These are phyloP conservation scores for Chrysogorgia sp. DNA, from an alignment of 92 coral and sea anemone species.

Conservation along the genomic window DNA sequence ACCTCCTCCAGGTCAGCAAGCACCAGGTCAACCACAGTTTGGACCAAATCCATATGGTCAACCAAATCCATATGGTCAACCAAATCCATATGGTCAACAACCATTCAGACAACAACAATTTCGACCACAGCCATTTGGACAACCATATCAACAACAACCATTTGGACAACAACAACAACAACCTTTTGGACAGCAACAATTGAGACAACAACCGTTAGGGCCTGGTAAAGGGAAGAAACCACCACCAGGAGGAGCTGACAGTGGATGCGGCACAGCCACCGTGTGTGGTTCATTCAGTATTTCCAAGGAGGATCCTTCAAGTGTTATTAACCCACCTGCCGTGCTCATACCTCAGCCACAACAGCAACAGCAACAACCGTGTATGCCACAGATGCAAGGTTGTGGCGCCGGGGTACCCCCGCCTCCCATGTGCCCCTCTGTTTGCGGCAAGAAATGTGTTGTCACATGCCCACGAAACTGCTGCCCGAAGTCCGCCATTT, in stretches of 20 bases:
- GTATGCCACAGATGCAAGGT: conserved; percentile 42
- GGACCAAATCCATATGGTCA: conserved; percentile 11
- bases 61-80: conserved; percentile 8
- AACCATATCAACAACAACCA: not conserved
- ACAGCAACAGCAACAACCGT: conserved; percentile 32
- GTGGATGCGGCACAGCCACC: conserved; percentile 46
- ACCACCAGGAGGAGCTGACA: conserved; percentile 19
- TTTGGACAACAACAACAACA: conserved; percentile 39
- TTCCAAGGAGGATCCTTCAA: conserved; percentile 25
- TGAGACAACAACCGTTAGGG: not conserved
- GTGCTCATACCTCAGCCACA: not conserved
- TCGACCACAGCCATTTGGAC: conserved; percentile 26
- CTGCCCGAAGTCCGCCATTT: conserved; percentile 50
- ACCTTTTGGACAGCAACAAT: conserved; percentile 27
- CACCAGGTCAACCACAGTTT: not conserved
- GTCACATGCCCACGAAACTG: conserved; percentile 77
- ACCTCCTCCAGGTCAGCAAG: conserved; percentile 1
- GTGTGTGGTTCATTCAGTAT: conserved; percentile 45
- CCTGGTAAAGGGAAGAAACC: conserved; percentile 4
- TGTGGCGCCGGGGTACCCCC: conserved; percentile 24
- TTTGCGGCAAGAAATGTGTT: conserved; percentile 41
- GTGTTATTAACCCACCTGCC: conserved; percentile 39
- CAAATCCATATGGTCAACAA: conserved; percentile 33
- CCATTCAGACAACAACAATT: conserved; percentile 1
- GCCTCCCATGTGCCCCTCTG: conserved; percentile 25